Evolutionary conservation across 2,888 invertebrate genomes (phyloP).

Genomic region (Strigamia maritima): DNA sequence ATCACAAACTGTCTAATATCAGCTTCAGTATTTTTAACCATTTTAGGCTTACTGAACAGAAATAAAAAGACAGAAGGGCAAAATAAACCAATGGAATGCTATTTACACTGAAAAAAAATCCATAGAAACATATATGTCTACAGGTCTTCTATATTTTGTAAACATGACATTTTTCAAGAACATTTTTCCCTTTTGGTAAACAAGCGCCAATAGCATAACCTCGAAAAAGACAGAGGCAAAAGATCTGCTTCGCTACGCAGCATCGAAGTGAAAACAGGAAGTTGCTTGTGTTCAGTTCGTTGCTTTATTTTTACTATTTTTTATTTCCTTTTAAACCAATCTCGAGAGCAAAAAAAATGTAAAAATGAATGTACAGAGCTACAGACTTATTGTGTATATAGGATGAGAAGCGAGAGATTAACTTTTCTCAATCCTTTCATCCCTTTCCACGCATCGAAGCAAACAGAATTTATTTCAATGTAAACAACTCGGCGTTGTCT

Average conservation of each 20-base stretch:
- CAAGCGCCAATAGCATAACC: slow-evolving; percentile 15
- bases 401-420: not conserved
- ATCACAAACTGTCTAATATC: too few species aligned
- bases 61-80: too few species aligned
- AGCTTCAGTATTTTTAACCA: too few species aligned
- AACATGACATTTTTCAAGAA: slow-evolving; percentile 25
- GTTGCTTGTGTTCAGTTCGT: not conserved
- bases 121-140: not conserved
- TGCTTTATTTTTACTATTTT: not conserved
- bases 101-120: not conserved
- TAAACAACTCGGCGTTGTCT: not conserved
- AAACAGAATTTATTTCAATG: slow-evolving; percentile 16
- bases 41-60: too few species aligned
- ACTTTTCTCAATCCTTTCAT: slow-evolving; percentile 6
- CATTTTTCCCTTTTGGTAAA: slow-evolving; percentile 1
- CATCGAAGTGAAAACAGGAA: slow-evolving; percentile 15
- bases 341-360: not conserved
- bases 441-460: not conserved
- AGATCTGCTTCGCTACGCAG: slow-evolving; percentile 13
- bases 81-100: not conserved
- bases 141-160: not conserved
- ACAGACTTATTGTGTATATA: not conserved
- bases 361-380: not conserved
- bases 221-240: slow-evolving; percentile 20
- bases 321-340: not conserved